phyloP scores from a whole-genome alignment of 2,797 vertebrate genomes.

The Momotus momota region DNA sequence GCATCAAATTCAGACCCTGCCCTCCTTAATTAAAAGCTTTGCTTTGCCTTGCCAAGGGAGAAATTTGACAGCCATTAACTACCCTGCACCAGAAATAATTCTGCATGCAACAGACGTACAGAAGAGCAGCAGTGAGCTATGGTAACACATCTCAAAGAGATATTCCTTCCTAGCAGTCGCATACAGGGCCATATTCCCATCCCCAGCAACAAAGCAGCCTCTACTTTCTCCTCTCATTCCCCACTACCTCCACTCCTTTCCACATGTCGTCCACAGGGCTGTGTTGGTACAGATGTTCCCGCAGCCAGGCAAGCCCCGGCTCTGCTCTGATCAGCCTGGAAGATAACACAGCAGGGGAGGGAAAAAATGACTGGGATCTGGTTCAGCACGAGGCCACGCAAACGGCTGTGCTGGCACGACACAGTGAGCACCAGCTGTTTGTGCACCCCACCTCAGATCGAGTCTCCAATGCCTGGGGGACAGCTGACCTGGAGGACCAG shows the following conservation, averaged over 20 bases:
- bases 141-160: neutral
- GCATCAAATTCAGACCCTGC: slow-evolving; percentile 30
- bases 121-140: neutral
- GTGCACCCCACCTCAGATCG: fast-evolving
- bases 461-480: neutral
- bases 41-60: slow-evolving; percentile 41
- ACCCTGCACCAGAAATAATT: slow-evolving; percentile 5
- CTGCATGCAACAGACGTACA: neutral
- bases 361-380: neutral
- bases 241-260: neutral
- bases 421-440: neutral
- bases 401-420: slow-evolving; percentile 27
- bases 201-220: neutral
- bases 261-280: neutral
- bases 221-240: neutral
- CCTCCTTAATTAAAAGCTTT: slow-evolving; percentile 62
- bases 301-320: fast-evolving
- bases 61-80: slow-evolving; percentile 63
- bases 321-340: neutral
- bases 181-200: neutral
- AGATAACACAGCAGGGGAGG: slow-evolving; percentile 17
- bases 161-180: slow-evolving; percentile 82
- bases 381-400: neutral
- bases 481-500: neutral
- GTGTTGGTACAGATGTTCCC: neutral